Base-by-base conservation (phyloP, 2,113 vertebrate species). In the Felis chaus region DNA sequence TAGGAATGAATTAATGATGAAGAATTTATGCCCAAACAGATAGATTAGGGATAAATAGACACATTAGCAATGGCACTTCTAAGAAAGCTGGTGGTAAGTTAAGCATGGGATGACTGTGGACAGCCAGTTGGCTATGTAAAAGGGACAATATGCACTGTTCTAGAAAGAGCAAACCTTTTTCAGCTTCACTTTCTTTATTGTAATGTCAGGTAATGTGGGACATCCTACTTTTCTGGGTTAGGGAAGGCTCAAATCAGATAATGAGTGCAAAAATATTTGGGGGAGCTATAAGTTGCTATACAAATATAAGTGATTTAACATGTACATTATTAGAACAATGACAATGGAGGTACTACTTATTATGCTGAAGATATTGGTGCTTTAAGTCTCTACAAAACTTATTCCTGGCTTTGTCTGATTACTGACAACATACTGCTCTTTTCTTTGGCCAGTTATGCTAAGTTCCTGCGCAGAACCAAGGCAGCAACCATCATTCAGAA, bases 401-500 rank as follows among this genome's bases (percentile, higher is more conserved):
- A 27, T 53, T 68, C n/a, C 66, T 33, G 19, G 25, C 9, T 69
- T 92, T 91, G 48, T 74, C 84, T 71, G 39, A 82, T 61, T 73
- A 78, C 55, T 94, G 27, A 96, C 9, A 36, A 4, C 45, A 1
- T 1, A 8, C 27, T 7, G 3, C 45, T 94, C 2, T 92, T 98
- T 91, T 76, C 81, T 94, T 93, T 97, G 53, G 19, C 11, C 71
- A 99, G 99, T 98, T 98, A 99, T 97, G 99, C 99, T 81, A 99
- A 98, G 97, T 99, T 99, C 97, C 98, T 99, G 98, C 99, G 99
- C 39, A 99, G 99, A 97, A 99, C 99, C 53, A 98, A 98, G 89
- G 99, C 99, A 14, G 99, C 99, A 93, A 98, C 98, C 98, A 85
- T 98, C 95, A 99, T 99, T 96, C 99, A 99, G 98, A 99, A 99